phyloP scores from a whole-genome alignment of 2,797 vertebrate genomes.

The Eupleurogrammus muticus region DNA sequence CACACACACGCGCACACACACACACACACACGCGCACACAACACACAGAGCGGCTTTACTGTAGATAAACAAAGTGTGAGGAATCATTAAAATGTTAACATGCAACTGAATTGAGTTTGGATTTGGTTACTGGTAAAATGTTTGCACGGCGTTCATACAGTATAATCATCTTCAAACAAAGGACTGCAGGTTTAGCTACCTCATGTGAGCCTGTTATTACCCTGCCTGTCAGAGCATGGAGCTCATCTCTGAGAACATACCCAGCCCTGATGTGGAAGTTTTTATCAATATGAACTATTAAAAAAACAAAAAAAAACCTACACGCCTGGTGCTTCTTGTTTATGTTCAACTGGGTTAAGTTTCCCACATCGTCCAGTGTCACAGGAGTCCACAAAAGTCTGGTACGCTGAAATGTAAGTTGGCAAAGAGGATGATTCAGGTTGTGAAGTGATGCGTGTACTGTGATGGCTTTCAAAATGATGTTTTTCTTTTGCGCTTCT shows the following conservation, averaged over 20 bases:
- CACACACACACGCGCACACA: slow-evolving; percentile 29
- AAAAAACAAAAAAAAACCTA: slow-evolving; percentile 18
- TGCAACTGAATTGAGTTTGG: slow-evolving; percentile 49
- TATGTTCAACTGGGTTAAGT: neutral
- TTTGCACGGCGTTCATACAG: slow-evolving; percentile 20
- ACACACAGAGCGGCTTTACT: slow-evolving; percentile 32
- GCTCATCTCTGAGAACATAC: slow-evolving; percentile 9
- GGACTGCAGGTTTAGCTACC: slow-evolving; percentile 4
- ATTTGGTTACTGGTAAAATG: slow-evolving; percentile 16
- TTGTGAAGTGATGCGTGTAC: slow-evolving; percentile 14
- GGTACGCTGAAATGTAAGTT: slow-evolving; percentile 13
- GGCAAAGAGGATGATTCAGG: slow-evolving; percentile 7
- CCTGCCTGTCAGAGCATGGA: slow-evolving; percentile 16
- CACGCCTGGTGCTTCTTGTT: slow-evolving; percentile 10
- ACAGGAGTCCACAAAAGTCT: slow-evolving; percentile 22
- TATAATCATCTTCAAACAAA: slow-evolving; percentile 2
- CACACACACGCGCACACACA: too few relatives aligned
- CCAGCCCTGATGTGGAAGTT: slow-evolving; percentile 6
- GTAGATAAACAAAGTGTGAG: slow-evolving; percentile 40
- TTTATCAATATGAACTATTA: slow-evolving; percentile 36
- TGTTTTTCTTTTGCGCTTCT: slow-evolving; percentile 10
- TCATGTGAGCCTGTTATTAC: slow-evolving; percentile 1
- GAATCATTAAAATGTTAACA: slow-evolving; percentile 59
- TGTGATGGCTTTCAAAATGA: slow-evolving; percentile 1
- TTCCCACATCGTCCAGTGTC: slow-evolving; percentile 6